These are phyloP conservation scores for Glomeris maerens DNA, from an alignment of 1,140 invertebrate genomes.

Conservation along the genomic window DNA sequence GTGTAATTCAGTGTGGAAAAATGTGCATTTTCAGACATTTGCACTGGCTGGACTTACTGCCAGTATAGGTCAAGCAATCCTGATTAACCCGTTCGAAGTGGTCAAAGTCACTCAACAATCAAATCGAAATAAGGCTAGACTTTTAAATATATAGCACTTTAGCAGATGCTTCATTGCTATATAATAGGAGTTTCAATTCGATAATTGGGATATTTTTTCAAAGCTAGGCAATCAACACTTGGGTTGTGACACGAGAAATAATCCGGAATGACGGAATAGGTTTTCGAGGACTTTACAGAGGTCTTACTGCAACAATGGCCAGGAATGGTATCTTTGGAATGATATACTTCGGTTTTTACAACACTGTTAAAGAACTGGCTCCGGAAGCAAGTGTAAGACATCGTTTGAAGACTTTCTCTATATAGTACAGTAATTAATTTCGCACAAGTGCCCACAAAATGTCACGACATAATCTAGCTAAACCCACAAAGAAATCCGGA, in stretches of 20 bases:
- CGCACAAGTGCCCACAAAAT: too few species aligned
- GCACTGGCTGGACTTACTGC: slow-evolving; percentile 68
- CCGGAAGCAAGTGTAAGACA: slow-evolving; percentile 51
- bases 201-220: neutral
- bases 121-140: slow-evolving; percentile 12
- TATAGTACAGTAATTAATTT: too few species aligned
- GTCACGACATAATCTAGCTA: too few species aligned
- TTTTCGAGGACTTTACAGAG: slow-evolving; percentile 78
- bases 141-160: neutral
- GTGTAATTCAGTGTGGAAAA: neutral
- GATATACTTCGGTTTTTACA: slow-evolving; percentile 88
- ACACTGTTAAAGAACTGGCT: slow-evolving; percentile 65
- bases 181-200: too few species aligned
- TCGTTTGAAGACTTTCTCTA: too few species aligned
- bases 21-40: slow-evolving; percentile 50
- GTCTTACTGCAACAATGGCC: slow-evolving; percentile 69
- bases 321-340: slow-evolving; percentile 81
- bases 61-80: slow-evolving; percentile 71
- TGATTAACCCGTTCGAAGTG: slow-evolving; percentile 89
- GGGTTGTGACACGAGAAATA: slow-evolving; percentile 60
- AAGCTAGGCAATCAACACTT: slow-evolving; percentile 51
- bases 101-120: slow-evolving; percentile 65
- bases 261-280: slow-evolving; percentile 49
- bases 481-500: too few species aligned
- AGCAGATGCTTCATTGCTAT: too few species aligned